Conservation (phyloP, 1,140 invertebrate genomes). For the Drosophila nannoptera region DNA sequence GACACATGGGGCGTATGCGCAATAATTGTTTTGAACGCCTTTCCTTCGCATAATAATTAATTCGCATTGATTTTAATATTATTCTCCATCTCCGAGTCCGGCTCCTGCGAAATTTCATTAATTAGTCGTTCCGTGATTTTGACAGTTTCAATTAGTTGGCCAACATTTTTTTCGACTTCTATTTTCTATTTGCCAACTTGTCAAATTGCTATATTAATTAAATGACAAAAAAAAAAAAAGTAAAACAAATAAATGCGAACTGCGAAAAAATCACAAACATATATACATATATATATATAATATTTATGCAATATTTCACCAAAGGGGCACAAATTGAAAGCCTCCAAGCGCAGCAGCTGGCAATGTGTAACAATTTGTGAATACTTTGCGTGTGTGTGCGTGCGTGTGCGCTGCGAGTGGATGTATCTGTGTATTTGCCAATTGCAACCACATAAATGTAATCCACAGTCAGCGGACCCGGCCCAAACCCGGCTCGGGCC, state of each 20-base stretch:
- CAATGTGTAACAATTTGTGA: constrained; percentile 37
- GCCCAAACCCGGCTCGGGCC: neutral
- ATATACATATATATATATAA: constrained; percentile 2
- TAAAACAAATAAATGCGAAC: neutral
- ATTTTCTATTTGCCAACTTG: constrained; percentile 40
- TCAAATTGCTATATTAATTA: constrained; percentile 48
- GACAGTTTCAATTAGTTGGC: constrained; percentile 65
- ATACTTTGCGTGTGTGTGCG: constrained; percentile 15
- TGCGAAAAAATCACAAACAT: too few relatives aligned
- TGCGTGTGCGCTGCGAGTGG: neutral
- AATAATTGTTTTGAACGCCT: constrained; percentile 42
- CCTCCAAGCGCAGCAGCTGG: constrained; percentile 20
- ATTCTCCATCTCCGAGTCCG: constrained; percentile 15
- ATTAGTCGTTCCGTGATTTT: constrained; percentile 53
- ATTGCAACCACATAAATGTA: constrained; percentile 72
- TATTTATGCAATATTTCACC: constrained; percentile 15
- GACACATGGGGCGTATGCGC: constrained; percentile 30
- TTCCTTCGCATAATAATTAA: constrained; percentile 49
- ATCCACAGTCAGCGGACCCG: constrained; percentile 49
- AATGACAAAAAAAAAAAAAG: constrained; percentile 9
- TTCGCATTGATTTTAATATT: constrained; percentile 53
- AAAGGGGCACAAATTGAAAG: constrained; percentile 18
- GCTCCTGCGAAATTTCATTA: constrained; percentile 50
- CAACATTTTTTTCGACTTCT: constrained; percentile 15
- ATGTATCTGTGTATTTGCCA: constrained; percentile 24